phyloP scores from a whole-genome alignment of 2,888 invertebrate genomes.

The Cyclophora punctaria region DNA sequence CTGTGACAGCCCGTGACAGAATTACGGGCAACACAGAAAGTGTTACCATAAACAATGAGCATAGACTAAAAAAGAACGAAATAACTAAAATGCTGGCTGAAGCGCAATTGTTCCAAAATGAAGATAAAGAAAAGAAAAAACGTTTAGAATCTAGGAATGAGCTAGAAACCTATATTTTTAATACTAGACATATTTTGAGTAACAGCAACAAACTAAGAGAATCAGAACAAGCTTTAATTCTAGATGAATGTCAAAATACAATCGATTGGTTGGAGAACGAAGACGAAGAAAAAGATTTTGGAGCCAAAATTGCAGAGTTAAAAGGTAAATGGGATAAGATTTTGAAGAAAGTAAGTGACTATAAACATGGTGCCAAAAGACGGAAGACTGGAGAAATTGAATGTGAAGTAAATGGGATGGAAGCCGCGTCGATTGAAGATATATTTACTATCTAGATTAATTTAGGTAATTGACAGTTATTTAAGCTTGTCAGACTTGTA shows the following conservation, averaged over 20 bases:
- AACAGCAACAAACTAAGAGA: too few species aligned
- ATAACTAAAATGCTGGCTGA: slow-evolving; percentile 46
- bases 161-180: slow-evolving; percentile 48
- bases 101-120: slow-evolving; percentile 36
- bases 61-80: slow-evolving; percentile 38
- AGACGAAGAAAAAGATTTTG: slow-evolving; percentile 46
- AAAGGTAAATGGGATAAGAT: slow-evolving; percentile 39
- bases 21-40: slow-evolving; percentile 39
- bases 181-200: slow-evolving; percentile 32
- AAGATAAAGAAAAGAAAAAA: slow-evolving; percentile 42
- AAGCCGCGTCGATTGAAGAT: slow-evolving; percentile 18
- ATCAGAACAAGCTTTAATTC: slow-evolving; percentile 33
- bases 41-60: slow-evolving; percentile 37
- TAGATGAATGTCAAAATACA: slow-evolving; percentile 34
- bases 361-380: slow-evolving; percentile 31
- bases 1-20: slow-evolving; percentile 44
- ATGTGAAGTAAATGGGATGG: slow-evolving; percentile 14
- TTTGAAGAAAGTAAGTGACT: slow-evolving; percentile 32
- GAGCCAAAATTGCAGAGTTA: slow-evolving; percentile 42
- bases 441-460: background rate
- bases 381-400: slow-evolving; percentile 26
- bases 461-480: too few species aligned
- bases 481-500: too few species aligned
- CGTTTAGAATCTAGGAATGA: slow-evolving; percentile 50
- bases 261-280: slow-evolving; percentile 41